phyloP scores from a whole-genome alignment of 2,113 vertebrate genomes.

The Campylomormyrus numenius region DNA sequence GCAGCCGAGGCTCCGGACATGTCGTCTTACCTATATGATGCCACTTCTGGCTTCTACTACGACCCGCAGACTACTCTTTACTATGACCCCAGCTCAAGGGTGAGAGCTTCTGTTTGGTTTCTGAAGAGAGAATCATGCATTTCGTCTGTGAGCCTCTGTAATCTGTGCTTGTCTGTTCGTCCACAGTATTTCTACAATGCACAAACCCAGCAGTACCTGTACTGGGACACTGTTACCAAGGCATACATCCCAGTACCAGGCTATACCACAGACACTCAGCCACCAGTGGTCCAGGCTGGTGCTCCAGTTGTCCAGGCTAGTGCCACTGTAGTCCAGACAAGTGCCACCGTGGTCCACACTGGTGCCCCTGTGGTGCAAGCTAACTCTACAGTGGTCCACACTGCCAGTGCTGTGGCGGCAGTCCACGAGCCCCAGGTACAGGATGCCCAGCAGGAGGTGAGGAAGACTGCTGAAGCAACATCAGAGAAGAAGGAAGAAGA shows the following conservation, averaged over 20 bases:
- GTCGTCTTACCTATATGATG: constrained; percentile 83
- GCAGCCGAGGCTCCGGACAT: constrained; percentile 78
- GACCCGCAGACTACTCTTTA: constrained; percentile 88
- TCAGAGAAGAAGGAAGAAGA: constrained; percentile 57
- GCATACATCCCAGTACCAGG: constrained; percentile 63
- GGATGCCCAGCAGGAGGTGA: constrained; percentile 56
- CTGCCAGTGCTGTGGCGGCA: constrained; percentile 23
- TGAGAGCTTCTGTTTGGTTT: constrained; percentile 38
- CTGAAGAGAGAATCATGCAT: neutral
- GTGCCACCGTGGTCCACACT: constrained; percentile 15
- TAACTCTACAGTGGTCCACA: neutral
- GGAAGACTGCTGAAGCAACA: constrained; percentile 31
- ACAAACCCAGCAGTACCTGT: constrained; percentile 68
- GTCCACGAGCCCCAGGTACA: constrained; percentile 54
- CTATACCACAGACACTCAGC: constrained; percentile 37
- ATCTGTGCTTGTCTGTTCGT: neutral
- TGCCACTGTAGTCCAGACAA: neutral
- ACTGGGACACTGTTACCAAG: constrained; percentile 62
- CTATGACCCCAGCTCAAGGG: constrained; percentile 85
- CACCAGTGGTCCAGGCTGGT: constrained; percentile 16
- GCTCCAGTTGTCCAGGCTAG: constrained; percentile 36
- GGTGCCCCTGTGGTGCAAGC: neutral
- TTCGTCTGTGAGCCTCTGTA: neutral
- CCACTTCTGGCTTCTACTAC: constrained; percentile 91
- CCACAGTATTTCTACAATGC: constrained; percentile 70